Evolutionary conservation across 2,888 invertebrate genomes (phyloP).

Genomic region (Thymelicus sylvestris): DNA sequence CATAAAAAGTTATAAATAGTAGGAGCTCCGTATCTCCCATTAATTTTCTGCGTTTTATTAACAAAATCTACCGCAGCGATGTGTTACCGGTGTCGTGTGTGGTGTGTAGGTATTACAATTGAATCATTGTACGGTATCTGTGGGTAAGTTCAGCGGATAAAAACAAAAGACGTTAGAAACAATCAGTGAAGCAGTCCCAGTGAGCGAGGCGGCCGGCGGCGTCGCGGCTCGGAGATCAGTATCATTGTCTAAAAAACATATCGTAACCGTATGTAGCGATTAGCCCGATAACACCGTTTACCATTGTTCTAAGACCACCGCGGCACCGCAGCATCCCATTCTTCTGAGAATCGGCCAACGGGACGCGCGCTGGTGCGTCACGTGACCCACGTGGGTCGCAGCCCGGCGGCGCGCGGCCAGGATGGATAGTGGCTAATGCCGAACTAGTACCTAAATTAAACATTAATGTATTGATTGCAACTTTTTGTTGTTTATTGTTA

Average conservation of each 20-base stretch:
- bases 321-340: constrained; percentile 47
- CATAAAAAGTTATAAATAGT: too few species aligned
- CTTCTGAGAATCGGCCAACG: constrained; percentile 44
- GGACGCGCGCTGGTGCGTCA: constrained; percentile 37
- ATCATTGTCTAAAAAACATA: constrained; percentile 19
- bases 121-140: not conserved
- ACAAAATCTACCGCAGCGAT: too few species aligned
- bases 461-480: too few species aligned
- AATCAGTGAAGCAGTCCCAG: constrained; percentile 23
- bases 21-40: too few species aligned
- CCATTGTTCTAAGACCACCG: constrained; percentile 44
- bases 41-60: too few species aligned
- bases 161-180: constrained; percentile 14
- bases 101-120: too few species aligned
- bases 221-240: not conserved
- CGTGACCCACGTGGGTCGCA: not conserved
- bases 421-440: too few species aligned
- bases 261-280: constrained; percentile 29
- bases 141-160: not conserved
- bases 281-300: constrained; percentile 18
- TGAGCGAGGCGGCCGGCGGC: constrained; percentile 1
- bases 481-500: too few species aligned
- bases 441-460: too few species aligned
- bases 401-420: too few species aligned
- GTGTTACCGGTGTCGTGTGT: too few species aligned